Base-by-base conservation (phyloP, 2,888 invertebrate species). In the Patella caerulea region DNA sequence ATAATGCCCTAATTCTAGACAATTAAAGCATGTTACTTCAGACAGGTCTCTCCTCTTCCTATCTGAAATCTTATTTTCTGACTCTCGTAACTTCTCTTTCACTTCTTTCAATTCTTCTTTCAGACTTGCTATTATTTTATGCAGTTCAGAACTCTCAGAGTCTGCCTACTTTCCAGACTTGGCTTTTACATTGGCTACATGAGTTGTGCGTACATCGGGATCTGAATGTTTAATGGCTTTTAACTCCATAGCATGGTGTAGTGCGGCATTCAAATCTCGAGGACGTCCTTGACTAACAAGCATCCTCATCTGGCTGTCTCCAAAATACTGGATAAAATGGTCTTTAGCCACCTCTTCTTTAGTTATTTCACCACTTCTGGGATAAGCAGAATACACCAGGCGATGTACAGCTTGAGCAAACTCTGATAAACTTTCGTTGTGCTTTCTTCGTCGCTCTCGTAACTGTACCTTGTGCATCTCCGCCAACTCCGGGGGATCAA, bases 391-490 rank as follows among this genome's bases (percentile, higher is more conserved):
- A 56, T 56, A 4, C 4, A 56, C 56, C 15, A 56, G 4, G 17
- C 15, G 15, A 9, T n/a, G 56, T 3, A 56, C 2, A n/a, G 17
- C 4, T 15, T 15, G n/a, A 56, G 56, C 56, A 56, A 56, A 56
- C 4, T 56, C 56, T 56, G 56, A n/a, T 56, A 56, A 4, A 59
- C 17, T 59, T 59, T 59, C 59, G 12, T 24, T 24, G 12, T 9
- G 5, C n/a, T n/a, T 19, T 11, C n/a, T n/a, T 19, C 65, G 65
- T 12, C 65, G n/a, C 17, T 65, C 65, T 24, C 65, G 65, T 24
- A 65, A n/a, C 65, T 65, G 65, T n/a, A 65, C 65, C n/a, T 65
- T 65, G 19, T 65, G 24, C 65, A 65, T 65, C 12, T 65, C 65
- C 2, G 65, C 65, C 3, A 65, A 24, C 17, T 65, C 65, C n/a